Conservation (phyloP, 2,888 invertebrate species). For the Orchestes rusci region DNA sequence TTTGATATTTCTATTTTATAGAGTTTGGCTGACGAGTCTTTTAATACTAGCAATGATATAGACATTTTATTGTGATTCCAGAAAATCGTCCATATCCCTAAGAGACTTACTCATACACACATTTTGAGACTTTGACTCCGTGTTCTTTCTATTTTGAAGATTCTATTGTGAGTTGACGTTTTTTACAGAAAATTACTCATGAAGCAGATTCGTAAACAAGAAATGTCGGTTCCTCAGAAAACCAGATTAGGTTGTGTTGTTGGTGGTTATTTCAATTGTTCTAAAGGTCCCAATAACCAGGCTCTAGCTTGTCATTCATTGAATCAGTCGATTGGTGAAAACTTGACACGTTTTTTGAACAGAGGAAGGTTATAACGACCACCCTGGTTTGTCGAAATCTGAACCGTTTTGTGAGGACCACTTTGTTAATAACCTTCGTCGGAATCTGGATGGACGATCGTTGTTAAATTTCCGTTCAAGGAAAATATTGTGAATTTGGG, state of each 20-base stretch:
- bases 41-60: no score
- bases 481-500: slow-evolving; percentile 1
- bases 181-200: background rate
- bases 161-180: background rate
- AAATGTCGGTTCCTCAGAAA: background rate
- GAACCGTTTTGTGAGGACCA: slow-evolving; percentile 1
- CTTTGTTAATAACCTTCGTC: background rate
- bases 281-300: background rate
- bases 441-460: background rate
- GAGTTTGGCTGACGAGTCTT: no score
- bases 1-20: no score
- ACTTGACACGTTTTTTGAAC: background rate
- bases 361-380: background rate
- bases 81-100: no score
- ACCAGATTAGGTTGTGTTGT: slow-evolving; percentile 2
- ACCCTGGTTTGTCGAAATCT: background rate
- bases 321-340: slow-evolving; percentile 1
- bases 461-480: slow-evolving; percentile 5
- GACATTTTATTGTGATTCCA: no score
- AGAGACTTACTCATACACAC: no score
- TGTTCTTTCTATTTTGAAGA: no score
- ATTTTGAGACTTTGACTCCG: no score
- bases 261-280: slow-evolving; percentile 1
- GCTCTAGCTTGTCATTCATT: background rate
- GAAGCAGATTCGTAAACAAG: background rate